Evolutionary conservation across 2,888 invertebrate species (phyloP), one percentile per base, ranked within the genome.

Genomic region (Aphidius colemani): DNA sequence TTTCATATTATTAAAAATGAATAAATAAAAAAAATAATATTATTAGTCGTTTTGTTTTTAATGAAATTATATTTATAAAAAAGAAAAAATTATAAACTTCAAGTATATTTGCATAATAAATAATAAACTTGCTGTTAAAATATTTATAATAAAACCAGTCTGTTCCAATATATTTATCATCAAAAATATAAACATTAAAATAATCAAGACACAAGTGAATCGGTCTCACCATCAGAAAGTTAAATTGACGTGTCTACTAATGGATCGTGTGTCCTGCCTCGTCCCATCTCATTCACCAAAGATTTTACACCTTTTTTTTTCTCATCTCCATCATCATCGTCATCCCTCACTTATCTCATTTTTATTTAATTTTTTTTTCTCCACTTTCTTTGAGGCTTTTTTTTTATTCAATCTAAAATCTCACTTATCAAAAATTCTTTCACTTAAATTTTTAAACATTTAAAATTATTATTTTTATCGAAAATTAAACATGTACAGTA

Each of bases 241-340:
- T 71, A 76, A 81, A 77, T 74, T 76, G 81, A 81, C 80, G 79
- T 78, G 78, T 78, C 79, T 78, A 79, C 82, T 81, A 81, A 82
- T 82, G 81, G 81, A 82, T 80, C 81, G 75, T 73, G 75, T 75
- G 74, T 74, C 72, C 70, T 71, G 67, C 71, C 73, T 71, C 69
- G 70, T 72, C 66, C 67, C 67, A 64, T 59, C 66, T 59, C 59
- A 67, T 53, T 53, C 53, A 62, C 51, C 64, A 56, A 39, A 44
- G 43, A 46, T 66, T 50, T 59, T 55, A 53, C 49, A 58, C 57
- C 59, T 50, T 51, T 59, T 57, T 39, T 13, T 53, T 39, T 3
- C 55, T 57, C 53, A 53, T 60, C 62, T 57, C 59, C 61, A 63
- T 63, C 59, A 8, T 57, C 63, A 60, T 50, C 50, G 40, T 30